phyloP scores from a whole-genome alignment of 2,797 vertebrate species.

The Thamnophis elegans region DNA sequence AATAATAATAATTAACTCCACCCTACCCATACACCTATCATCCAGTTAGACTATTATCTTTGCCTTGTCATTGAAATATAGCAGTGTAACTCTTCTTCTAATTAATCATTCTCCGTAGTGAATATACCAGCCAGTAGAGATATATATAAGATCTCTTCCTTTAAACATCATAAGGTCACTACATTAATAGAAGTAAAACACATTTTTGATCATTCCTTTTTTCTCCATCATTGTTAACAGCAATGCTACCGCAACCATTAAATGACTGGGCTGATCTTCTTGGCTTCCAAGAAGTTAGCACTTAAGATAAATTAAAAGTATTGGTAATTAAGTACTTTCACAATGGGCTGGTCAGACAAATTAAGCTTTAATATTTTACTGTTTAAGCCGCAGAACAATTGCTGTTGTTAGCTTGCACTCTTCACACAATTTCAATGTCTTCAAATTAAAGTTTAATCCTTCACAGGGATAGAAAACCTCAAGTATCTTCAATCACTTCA shows the following conservation, averaged over 20 bases:
- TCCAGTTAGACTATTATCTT: background rate
- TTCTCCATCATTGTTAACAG: background rate
- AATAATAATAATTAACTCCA: background rate
- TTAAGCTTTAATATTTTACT: conserved; percentile 34
- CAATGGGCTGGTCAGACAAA: conserved; percentile 24
- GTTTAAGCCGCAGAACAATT: background rate
- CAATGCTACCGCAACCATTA: background rate
- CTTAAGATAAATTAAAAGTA: background rate
- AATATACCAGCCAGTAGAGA: background rate
- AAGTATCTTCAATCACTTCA: background rate
- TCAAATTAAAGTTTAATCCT: conserved; percentile 19
- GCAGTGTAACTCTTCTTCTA: background rate
- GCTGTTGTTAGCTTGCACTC: background rate
- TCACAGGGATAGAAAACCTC: background rate
- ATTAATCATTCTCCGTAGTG: background rate
- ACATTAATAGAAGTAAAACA: background rate
- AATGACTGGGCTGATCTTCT: conserved; percentile 12
- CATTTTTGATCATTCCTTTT: background rate
- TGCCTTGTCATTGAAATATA: background rate
- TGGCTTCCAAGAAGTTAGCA: background rate
- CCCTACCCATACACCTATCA: background rate
- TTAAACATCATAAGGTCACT: background rate
- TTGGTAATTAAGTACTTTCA: background rate
- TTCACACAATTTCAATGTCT: background rate
- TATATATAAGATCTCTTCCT: background rate